phyloP scores from a whole-genome alignment of 2,888 invertebrate genomes.

The Alloplasta piceator region DNA sequence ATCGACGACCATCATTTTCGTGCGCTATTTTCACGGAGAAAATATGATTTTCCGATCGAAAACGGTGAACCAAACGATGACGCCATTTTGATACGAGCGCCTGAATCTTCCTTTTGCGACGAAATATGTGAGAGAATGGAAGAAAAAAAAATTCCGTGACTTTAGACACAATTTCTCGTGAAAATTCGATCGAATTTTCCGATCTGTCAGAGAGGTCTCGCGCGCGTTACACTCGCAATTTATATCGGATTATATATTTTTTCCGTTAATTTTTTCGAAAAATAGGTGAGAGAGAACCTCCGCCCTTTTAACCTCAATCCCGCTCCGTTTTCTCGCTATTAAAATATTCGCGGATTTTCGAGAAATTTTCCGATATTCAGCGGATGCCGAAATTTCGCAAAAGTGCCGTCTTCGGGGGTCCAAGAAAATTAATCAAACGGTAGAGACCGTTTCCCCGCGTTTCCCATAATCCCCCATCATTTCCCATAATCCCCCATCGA shows the following conservation, averaged over 20 bases:
- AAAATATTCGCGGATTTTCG: neutral
- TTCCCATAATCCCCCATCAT: constrained; percentile 33
- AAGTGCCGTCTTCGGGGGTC: constrained; percentile 66
- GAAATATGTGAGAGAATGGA: too few species aligned
- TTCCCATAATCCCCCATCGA: too few species aligned
- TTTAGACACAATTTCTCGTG: constrained; percentile 5
- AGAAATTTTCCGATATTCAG: constrained; percentile 4
- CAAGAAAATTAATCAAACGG: constrained; percentile 73
- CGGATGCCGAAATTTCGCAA: constrained; percentile 70
- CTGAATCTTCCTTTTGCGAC: too few species aligned
- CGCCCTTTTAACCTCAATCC: neutral
- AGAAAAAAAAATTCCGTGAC: constrained; percentile 24
- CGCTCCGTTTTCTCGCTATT: neutral
- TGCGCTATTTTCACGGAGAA: too few species aligned
- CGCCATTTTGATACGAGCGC: too few species aligned
- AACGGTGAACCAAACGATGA: too few species aligned
- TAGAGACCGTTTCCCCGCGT: constrained; percentile 62
- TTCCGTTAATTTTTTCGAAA: constrained; percentile 43
- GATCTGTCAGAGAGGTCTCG: constrained; percentile 59
- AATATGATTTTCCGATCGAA: too few species aligned
- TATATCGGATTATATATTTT: constrained; percentile 35
- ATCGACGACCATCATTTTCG: too few species aligned
- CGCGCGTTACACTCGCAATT: constrained; percentile 33
- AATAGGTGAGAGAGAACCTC: constrained; percentile 52
- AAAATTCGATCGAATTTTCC: constrained; percentile 51